Base-by-base conservation (phyloP, 2,113 vertebrate species). In the Dicentrarchus labrax region DNA sequence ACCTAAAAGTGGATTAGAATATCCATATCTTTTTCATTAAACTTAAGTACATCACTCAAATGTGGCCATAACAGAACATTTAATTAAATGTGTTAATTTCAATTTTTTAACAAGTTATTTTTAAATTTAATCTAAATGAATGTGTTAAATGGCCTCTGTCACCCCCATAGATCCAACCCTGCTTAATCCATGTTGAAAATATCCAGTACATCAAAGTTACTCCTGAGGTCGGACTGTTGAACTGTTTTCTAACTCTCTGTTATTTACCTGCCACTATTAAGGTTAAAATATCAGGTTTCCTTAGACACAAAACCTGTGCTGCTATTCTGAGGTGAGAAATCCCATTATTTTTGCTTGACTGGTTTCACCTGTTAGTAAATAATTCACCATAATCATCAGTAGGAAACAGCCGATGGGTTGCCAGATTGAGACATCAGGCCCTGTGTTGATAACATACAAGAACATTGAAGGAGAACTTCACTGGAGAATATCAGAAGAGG, bases 331-430 rank as follows among this genome's bases (percentile, higher is more conserved):
- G 87, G 82, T 87, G 88, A 91, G 66, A 85, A 89, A 94, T 90
- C 85, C 71, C 51, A 92, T 95, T 94, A 90, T 92, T 89, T 89
- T 72, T 77, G 71, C 90, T 83, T 76, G 86, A 86, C 87, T 91
- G 87, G 78, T 78, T 91, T 94, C 87, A 94, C 88, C 88, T 92
- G 87, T 91, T 90, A 88, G 76, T 78, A 86, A 91, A 91, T 84
- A 57, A 88, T 91, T 91, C 57, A 21, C 65, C 72, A 76, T 86
- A 93, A 92, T 94, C 89, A 86, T 79, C 76, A 78, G 75, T 24
- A 51, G 76, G 81, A 87, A 91, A 87, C 81, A 82, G 88, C 79
- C 88, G 85, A 92, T 86, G 82, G 72, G 82, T 72, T 85, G 85
- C 85, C 92, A 87, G 87, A 93, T 92, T 88, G 84, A 94, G 84